Base-by-base conservation (phyloP, 2,888 invertebrate species). In the Eupithecia inturbata region DNA sequence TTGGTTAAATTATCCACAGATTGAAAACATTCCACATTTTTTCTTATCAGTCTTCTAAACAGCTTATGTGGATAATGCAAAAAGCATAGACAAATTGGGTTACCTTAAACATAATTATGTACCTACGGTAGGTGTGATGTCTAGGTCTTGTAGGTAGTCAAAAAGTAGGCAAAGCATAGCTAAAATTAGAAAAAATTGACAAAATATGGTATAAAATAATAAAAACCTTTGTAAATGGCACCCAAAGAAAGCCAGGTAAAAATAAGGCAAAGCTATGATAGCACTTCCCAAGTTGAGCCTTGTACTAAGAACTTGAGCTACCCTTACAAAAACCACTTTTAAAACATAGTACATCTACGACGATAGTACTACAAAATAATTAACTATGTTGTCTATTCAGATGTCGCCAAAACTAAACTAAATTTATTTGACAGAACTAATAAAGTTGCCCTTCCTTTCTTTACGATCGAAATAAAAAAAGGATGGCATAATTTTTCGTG, bases 1-100 rank as follows among this genome's bases (percentile, higher is more conserved):
- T 60, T 71, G 74, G 70, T 71, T 68, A 49, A 19, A 66, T 26
- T 16, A 53, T 33, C 22, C 62, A 75, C 69, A 75, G 66, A 68
- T 53, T 12, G 3, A 53, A 22, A 53, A n/a, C n/a, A n/a, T n/a
- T n/a, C n/a, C n/a, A n/a, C 3, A 49, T 9, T 45, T 45, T 19
- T 16, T 19, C 10, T 41, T 41, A 16, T 19, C 19, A 19, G 14
- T 19, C 4, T 45, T n/a, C 7, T n/a, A 19, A 19, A 45, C 45
- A 45, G 9, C 45, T 19, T 41, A 14, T 5, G 41, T 19, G 41
- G 19, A 16, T 49, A 49, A n/a, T n/a, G n/a, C 3, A 49, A 22
- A 22, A 45, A 49, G 49, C 49, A 49, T 49, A n/a, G 49, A 49
- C 49, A 49, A 49, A 49, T 49, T 19, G 10, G 10, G 5, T n/a